Evolutionary conservation across 1,140 invertebrate genomes (phyloP).

Genomic region (Hycleus cichorii): DNA sequence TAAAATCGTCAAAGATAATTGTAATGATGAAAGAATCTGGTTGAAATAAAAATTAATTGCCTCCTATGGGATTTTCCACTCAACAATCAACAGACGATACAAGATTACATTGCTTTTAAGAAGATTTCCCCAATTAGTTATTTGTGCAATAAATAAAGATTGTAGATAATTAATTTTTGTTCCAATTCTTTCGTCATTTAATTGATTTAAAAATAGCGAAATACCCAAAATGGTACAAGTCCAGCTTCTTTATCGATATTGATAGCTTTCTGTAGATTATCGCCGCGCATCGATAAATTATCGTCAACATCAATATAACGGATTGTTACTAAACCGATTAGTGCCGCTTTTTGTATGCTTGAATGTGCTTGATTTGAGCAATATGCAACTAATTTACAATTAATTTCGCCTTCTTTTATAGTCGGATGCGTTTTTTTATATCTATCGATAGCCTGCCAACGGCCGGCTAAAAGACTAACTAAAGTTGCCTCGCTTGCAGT

Average conservation of each 20-base stretch:
- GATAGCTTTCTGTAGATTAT: slow-evolving; percentile 71
- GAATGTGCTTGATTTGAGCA: slow-evolving; percentile 80
- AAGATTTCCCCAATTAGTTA: slow-evolving; percentile 35
- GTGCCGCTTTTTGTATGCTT: slow-evolving; percentile 86
- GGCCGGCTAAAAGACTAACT: slow-evolving; percentile 80
- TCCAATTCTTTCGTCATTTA: too few species aligned
- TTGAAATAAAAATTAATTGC: slow-evolving; percentile 7
- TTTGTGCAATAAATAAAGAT: slow-evolving; percentile 20
- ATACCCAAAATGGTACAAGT: slow-evolving; percentile 89
- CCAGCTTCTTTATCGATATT: slow-evolving; percentile 76
- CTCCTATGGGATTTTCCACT: slow-evolving; percentile 15
- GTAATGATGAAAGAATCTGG: too few species aligned
- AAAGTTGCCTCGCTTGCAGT: slow-evolving; percentile 90
- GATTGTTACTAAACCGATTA: slow-evolving; percentile 85
- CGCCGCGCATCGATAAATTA: slow-evolving; percentile 75
- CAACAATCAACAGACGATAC: too few species aligned
- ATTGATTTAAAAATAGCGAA: too few species aligned
- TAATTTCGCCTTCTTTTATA: slow-evolving; percentile 79
- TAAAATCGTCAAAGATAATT: neutral
- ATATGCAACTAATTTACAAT: slow-evolving; percentile 81
- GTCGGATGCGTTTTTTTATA: slow-evolving; percentile 57
- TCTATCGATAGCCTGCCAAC: slow-evolving; percentile 72
- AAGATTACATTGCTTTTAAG: slow-evolving; percentile 19
- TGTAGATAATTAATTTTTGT: neutral
- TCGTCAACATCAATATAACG: slow-evolving; percentile 83